Evolutionary conservation across 1,140 invertebrate species (phyloP), one percentile per base, ranked within the genome.

Genomic region (Oncopodura yosiiana): DNA sequence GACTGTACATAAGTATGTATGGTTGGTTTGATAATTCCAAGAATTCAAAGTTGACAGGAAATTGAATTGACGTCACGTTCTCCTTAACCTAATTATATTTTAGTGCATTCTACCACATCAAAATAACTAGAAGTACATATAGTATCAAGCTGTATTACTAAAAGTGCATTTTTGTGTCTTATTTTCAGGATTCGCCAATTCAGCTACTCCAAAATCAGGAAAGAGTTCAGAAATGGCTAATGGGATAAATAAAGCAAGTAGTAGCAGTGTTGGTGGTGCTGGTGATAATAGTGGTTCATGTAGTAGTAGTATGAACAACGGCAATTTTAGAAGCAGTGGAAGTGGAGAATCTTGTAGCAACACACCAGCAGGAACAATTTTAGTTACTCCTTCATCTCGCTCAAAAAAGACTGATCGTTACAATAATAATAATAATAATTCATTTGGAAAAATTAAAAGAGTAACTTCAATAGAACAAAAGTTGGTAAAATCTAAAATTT

Each of bases 311-410:
- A 14, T 34, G 14, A 34, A 34, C 30, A 14, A 34, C 6, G 14
- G 6, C 6, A 34, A 34, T 34, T 6, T 34, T 6, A 34, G 61
- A 30, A 63, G 61, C 36, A 63, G 61, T 45, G 61, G 61, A 38
- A 63, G 61, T 36, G 61, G 61, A 42, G 61, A 63, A 32, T 63
- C 61, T 14, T n/a, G 14, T 9, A 9, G 6, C 8, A 9, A 8
- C n/a, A 63, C 61, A 6, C 61, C 61, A 29, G 58, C 55, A 12
- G 54, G 58, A 44, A 60, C 54, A n/a, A 60, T 58, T n/a, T n/a
- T n/a, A n/a, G n/a, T n/a, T 5, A 57, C 38, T 53, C 52, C 59
- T 21, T 34, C 44, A 0, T 27, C 30, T 19, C 37, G 51, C 12
- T n/a, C n/a, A n/a, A 60, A 53, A 21, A 53, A 61, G 38, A 45